Percentiles rank a stretch among this genome's conserved stretches.
Evolutionary conservation across 2,113 vertebrate species (phyloP).

Genomic region (Dissostichus mawsoni): DNA sequence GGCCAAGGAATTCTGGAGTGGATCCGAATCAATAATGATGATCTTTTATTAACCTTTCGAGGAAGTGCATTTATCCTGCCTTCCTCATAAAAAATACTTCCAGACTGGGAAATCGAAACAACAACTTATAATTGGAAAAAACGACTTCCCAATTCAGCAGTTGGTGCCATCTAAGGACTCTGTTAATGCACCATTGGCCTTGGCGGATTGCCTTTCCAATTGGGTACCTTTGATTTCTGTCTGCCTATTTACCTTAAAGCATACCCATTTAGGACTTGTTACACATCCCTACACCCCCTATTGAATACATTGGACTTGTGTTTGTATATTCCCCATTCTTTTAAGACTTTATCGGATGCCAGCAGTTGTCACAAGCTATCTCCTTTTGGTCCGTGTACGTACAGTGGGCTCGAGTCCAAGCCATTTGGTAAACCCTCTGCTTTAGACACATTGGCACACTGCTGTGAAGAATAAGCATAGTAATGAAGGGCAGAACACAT

Average conservation of each 20-base stretch:
- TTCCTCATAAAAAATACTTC: too few species aligned
- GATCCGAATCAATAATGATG: too few species aligned
- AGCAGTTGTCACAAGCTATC: neutral
- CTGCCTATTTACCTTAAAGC: neutral
- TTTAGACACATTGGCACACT: constrained; percentile 26
- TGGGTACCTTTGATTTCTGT: too few species aligned
- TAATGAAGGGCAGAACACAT: constrained; percentile 42
- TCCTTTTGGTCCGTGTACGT: neutral
- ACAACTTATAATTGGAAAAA: too few species aligned
- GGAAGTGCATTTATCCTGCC: too few species aligned
- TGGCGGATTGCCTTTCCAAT: too few species aligned
- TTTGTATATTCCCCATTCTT: constrained; percentile 7
- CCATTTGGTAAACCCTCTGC: neutral
- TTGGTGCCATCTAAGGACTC: too few species aligned
- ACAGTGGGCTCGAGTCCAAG: neutral
- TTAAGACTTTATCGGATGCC: neutral
- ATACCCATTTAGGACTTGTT: neutral
- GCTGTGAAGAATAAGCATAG: constrained; percentile 18
- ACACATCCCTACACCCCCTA: constrained; percentile 4
- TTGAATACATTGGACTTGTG: constrained; percentile 23
- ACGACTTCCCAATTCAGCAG: too few species aligned
- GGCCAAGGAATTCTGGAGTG: too few species aligned
- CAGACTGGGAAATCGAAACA: too few species aligned
- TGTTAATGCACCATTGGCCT: too few species aligned
- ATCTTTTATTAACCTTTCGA: too few species aligned